Percentiles rank a stretch among this genome's conserved stretches.
Conservation (phyloP, 2,888 invertebrate species). For the Stenodema calcarata region DNA sequence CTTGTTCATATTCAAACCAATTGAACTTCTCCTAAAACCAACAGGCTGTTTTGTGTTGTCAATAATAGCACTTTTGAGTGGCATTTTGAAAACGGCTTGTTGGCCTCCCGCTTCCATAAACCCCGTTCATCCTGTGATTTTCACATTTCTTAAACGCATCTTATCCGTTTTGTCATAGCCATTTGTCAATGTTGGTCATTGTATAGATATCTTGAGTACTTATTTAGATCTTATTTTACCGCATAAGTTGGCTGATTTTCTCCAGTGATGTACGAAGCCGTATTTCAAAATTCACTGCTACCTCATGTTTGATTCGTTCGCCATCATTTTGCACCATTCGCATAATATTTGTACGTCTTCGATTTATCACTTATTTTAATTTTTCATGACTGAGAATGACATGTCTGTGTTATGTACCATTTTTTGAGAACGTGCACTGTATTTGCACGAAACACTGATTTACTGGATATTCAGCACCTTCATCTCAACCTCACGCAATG, state of each 20-base stretch:
- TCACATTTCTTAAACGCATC: conserved; percentile 31
- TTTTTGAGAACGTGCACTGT: too few relatives aligned
- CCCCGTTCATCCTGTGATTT: conserved; percentile 30
- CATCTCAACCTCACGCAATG: too few relatives aligned
- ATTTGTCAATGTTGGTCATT: background rate
- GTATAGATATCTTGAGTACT: background rate
- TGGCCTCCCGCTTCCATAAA: conserved; percentile 40
- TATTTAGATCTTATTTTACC: background rate
- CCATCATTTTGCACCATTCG: too few relatives aligned
- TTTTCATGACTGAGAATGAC: too few relatives aligned
- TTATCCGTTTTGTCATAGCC: conserved; percentile 19
- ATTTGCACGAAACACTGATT: too few relatives aligned
- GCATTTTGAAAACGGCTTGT: conserved; percentile 45
- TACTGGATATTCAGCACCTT: too few relatives aligned
- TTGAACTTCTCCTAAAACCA: background rate
- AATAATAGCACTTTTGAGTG: conserved; percentile 41
- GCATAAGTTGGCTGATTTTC: background rate
- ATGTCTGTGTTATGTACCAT: too few relatives aligned
- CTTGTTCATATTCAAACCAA: background rate
- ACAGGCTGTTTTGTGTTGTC: conserved; percentile 40
- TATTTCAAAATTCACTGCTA: too few relatives aligned
- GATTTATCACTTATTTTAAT: background rate
- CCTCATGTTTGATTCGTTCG: too few relatives aligned
- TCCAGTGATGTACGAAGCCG: too few relatives aligned
- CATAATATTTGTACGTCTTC: background rate